Conservation (phyloP, 1,140 invertebrate genomes). For the Bradynema listronoti region DNA sequence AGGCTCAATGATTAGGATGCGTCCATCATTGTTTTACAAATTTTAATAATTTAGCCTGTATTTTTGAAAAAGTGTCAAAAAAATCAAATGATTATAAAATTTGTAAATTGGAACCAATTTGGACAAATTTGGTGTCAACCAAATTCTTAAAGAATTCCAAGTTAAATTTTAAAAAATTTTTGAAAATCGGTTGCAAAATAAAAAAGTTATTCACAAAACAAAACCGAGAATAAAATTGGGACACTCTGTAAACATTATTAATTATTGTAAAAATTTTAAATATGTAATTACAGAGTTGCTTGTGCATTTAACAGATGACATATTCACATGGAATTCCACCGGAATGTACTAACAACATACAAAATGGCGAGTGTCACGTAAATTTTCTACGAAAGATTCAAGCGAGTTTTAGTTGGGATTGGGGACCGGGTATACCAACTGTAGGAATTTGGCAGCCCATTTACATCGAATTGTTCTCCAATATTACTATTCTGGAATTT, state of each 20-base stretch:
- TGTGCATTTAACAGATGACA: neutral
- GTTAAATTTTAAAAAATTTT: neutral
- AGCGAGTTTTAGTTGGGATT: constrained; percentile 92
- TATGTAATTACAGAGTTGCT: neutral
- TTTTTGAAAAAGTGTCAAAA: too few species aligned
- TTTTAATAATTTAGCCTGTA: too few species aligned
- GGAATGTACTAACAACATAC: constrained; percentile 68
- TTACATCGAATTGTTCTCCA: constrained; percentile 32
- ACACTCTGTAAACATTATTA: neutral
- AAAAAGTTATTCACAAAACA: neutral
- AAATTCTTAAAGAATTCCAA: neutral
- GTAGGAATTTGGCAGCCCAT: constrained; percentile 72
- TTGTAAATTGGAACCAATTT: too few species aligned
- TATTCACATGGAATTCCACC: constrained; percentile 6
- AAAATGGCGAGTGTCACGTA: constrained; percentile 85
- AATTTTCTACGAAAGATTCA: constrained; percentile 91
- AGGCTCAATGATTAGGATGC: too few species aligned
- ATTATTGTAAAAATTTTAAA: neutral
- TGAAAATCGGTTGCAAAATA: neutral
- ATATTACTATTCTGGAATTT: constrained; percentile 20
- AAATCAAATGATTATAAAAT: too few species aligned
- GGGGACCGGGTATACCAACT: constrained; percentile 68
- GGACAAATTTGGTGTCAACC: too few species aligned
- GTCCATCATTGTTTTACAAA: too few species aligned
- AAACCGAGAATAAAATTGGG: neutral